Evolutionary conservation across 2,113 vertebrate genomes (phyloP).

Genomic region (Hassar affinis): DNA sequence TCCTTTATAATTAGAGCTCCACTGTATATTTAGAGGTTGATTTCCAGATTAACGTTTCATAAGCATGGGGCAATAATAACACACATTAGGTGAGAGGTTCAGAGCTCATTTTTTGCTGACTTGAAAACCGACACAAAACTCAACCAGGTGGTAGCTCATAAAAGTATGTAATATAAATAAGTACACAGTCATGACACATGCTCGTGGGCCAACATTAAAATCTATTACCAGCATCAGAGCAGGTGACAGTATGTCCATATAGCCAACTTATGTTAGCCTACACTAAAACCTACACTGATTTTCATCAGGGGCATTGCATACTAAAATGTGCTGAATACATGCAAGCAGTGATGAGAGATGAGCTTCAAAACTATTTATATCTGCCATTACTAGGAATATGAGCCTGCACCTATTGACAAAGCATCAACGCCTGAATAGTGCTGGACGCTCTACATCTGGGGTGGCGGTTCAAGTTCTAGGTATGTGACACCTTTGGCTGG

Average conservation of each 20-base stretch:
- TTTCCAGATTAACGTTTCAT: constrained; percentile 45
- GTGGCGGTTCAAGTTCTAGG: not conserved
- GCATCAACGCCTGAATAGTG: not conserved
- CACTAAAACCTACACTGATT: not conserved
- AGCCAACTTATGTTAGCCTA: constrained; percentile 20
- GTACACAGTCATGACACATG: constrained; percentile 23
- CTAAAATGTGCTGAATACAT: not conserved
- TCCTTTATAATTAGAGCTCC: constrained; percentile 42
- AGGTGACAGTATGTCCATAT: constrained; percentile 40
- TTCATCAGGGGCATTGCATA: not conserved
- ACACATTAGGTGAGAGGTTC: constrained; percentile 4
- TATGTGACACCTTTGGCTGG: constrained; percentile 10
- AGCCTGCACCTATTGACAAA: constrained; percentile 15
- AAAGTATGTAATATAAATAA: constrained; percentile 41
- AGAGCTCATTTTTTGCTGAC: constrained; percentile 20
- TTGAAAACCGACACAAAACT: constrained; percentile 2
- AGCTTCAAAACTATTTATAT: constrained; percentile 4
- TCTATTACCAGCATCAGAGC: constrained; percentile 24
- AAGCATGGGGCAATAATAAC: constrained; percentile 39
- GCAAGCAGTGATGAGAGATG: not conserved
- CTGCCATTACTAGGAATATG: constrained; percentile 10
- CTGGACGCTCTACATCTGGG: not conserved
- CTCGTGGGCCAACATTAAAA: constrained; percentile 10
- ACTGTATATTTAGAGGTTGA: constrained; percentile 23
- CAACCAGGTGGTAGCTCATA: constrained; percentile 17